Base-by-base conservation (phyloP, 2,113 vertebrate genomes). In the Anguilla japonica region DNA sequence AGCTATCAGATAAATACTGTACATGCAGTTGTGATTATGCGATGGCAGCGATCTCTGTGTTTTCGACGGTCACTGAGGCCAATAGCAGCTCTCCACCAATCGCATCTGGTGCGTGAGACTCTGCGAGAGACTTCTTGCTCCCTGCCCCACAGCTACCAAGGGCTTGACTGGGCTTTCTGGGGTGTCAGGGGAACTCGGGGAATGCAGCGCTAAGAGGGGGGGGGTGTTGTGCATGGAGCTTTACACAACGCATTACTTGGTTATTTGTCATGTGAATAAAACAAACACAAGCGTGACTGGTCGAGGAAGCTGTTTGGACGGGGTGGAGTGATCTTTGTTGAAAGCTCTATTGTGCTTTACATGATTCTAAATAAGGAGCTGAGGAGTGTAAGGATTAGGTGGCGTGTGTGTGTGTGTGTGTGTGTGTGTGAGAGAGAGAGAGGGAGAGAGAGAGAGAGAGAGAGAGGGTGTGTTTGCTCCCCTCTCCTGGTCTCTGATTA, bases 401-500 rank as follows among this genome's bases (percentile, higher is more conserved):
- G 3, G 26, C 29, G 84, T 79, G 84, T 41, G 7, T 46, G n/a
- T 34, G 71, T 75, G 9, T 75, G n/a, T 63, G 20, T 67, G 60
- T 34, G 71, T 34, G 71, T 34, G 71, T 34, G 71, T 13, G 2
- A 5, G 60, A 67, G 60, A 22, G 50, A 53, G n/a, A n/a, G 60
- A 22, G 50, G 11, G n/a, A n/a, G 43, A 1, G 6, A 34, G 79
- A 81, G 60, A 22, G 9, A 81, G 60, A 16, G 9, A 18, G 7
- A 7, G 79, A 60, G 34, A 80, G 78, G 0, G 34, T 84, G 63
- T 34, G 43, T 13, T 79, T 16, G 40, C 89, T 79, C 43, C 53
- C 78, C 85, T 0, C 88, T 57, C 88, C 57, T 0, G 22, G 88
- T 85, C 92, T 91, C 89, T 79, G 85, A 82, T 84, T 86, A 41